phyloP scores from a whole-genome alignment of 2,888 invertebrate genomes.

The Petrolisthes manimaculis region DNA sequence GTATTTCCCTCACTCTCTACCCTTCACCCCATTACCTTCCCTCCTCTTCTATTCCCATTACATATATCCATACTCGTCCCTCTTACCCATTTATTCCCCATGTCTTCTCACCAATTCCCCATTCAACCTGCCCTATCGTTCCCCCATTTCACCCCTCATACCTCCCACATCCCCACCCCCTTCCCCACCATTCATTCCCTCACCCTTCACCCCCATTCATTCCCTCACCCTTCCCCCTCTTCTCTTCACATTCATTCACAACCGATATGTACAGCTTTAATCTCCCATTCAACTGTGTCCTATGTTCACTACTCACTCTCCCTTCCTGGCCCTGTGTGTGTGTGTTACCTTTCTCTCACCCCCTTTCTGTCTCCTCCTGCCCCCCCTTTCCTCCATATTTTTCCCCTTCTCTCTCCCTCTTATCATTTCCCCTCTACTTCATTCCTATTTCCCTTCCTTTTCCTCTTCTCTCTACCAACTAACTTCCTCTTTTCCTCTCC shows the following conservation, averaged over 20 bases:
- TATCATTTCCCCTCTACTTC: background rate
- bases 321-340: slow-evolving; percentile 1
- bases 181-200: background rate
- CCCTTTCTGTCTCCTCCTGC: background rate
- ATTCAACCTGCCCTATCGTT: background rate
- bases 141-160: background rate
- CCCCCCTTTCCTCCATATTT: background rate
- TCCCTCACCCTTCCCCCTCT: background rate
- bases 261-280: too few species aligned
- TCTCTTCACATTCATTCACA: background rate
- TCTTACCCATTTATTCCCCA: background rate
- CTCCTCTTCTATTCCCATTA: background rate
- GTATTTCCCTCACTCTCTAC: background rate
- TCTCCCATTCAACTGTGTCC: background rate
- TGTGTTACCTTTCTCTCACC: background rate
- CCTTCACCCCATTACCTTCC: background rate
- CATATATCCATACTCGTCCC: background rate
- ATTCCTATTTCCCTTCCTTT: background rate
- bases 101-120: background rate
- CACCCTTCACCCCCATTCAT: background rate
- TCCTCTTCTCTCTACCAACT: background rate
- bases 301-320: background rate
- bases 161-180: background rate
- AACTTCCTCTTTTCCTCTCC: background rate
- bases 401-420: background rate